These are phyloP conservation scores for Yponomeuta cagnagella DNA, from an alignment of 2,888 invertebrate genomes.

Conservation along the genomic window DNA sequence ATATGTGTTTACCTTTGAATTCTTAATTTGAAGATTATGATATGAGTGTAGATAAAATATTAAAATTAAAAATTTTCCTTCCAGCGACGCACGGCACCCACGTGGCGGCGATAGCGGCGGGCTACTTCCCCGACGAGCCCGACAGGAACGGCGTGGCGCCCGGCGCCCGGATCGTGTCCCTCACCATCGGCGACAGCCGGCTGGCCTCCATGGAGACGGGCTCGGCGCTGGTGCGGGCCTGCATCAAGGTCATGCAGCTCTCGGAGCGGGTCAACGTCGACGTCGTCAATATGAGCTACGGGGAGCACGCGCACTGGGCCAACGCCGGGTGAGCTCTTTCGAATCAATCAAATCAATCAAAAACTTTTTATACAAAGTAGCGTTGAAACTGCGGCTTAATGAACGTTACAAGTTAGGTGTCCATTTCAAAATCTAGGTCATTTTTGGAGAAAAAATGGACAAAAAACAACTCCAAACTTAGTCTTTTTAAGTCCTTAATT, in stretches of 20 bases:
- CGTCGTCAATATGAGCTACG: slow-evolving; percentile 98
- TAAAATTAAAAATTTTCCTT: not conserved
- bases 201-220: slow-evolving; percentile 98
- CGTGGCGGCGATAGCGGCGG: slow-evolving; percentile 97
- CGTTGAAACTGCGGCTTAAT: too few species aligned
- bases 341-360: too few species aligned
- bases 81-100: slow-evolving; percentile 97
- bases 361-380: too few species aligned
- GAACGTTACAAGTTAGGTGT: too few species aligned
- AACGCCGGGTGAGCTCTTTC: slow-evolving; percentile 83
- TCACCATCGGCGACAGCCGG: slow-evolving; percentile 95
- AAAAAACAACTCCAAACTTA: too few species aligned
- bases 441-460: too few species aligned
- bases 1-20: too few species aligned
- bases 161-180: slow-evolving; percentile 94
- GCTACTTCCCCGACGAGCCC: slow-evolving; percentile 88
- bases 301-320: slow-evolving; percentile 95
- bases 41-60: too few species aligned
- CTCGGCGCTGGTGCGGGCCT: slow-evolving; percentile 92
- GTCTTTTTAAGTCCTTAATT: too few species aligned
- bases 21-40: too few species aligned
- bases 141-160: slow-evolving; percentile 97
- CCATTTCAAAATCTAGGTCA: too few species aligned
- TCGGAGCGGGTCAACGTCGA: slow-evolving; percentile 79
- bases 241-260: slow-evolving; percentile 79